Conservation (phyloP, 2,797 vertebrate genomes). For the Sebastes vulpes region DNA sequence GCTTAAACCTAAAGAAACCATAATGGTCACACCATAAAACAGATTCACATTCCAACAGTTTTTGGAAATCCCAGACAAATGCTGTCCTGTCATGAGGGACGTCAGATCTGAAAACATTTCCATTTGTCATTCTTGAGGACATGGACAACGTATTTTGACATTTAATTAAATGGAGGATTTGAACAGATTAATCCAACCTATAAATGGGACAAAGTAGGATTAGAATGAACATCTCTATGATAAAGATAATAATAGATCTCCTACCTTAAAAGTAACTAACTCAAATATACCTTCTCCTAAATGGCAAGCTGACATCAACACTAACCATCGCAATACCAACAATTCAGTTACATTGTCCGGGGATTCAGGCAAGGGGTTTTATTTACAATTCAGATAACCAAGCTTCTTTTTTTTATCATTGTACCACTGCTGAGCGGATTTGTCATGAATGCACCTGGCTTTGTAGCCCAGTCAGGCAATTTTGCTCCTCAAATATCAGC, state of each 20-base stretch:
- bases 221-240: not conserved
- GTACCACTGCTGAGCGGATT: not conserved
- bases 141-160: not conserved
- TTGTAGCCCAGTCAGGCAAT: not conserved
- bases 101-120: not conserved
- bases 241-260: not conserved
- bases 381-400: constrained; percentile 11
- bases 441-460: constrained; percentile 3
- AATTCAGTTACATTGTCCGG: not conserved
- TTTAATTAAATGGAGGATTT: not conserved
- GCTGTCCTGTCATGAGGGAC: not conserved
- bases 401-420: not conserved
- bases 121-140: not conserved
- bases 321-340: not conserved
- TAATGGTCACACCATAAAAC: not conserved
- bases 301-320: not conserved
- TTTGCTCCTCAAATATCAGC: constrained; percentile 31
- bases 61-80: not conserved
- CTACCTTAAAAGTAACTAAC: too few relatives aligned
- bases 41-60: not conserved
- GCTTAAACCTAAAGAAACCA: not conserved
- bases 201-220: not conserved
- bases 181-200: not conserved
- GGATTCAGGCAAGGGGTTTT: not conserved
- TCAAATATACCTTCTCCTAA: not conserved